Evolutionary conservation across 2,888 invertebrate species (phyloP), one percentile per base, ranked within the genome.

Genomic region (Abscondita cerata): DNA sequence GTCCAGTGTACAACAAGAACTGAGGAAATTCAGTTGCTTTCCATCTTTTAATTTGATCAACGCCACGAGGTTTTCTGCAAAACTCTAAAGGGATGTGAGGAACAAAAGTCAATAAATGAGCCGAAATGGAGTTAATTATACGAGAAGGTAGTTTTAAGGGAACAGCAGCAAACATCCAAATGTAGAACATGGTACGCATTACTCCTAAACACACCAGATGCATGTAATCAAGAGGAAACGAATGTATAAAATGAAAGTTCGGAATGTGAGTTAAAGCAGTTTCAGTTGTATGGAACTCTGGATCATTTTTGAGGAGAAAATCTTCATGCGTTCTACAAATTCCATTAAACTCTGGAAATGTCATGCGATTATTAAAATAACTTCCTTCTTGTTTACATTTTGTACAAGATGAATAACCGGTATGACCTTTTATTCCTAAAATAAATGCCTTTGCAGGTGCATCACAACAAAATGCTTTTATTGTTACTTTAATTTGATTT

Each of bases 1-100:
- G 64, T 18, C 62, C 65, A 13, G 44, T 18, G 48, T 65, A 67
- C 12, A 65, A 33, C 25, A 67, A 40, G 41, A 67, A 63, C 13
- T 40, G 56, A 5, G 58, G 40, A 40, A 47, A 62, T 46, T 67
- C 62, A 2, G 63, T 65, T 12, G 65, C 67, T 53, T 67, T 67
- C 65, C 62, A 63, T 18, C 60, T 33, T 13, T 63, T 38, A 41
- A 67, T 47, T 34, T 67, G 62, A 33, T 12, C 31, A 3, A 65
- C 20, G 15, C 52, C 33, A 41, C 60, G 54, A 20, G 59, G 57
- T 59, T 65, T 62, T 57, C 62, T 55, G 20, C 12, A 9, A 48
- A 48, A 48, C 12, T 48, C 48, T 5, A 48, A 5, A 2, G 25
- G 48, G 3, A 48, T 3, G 4, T 18, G 5, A 6, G 4, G 1